Conservation (phyloP, 2,113 vertebrate species). For the Megatriorchis doriae region DNA sequence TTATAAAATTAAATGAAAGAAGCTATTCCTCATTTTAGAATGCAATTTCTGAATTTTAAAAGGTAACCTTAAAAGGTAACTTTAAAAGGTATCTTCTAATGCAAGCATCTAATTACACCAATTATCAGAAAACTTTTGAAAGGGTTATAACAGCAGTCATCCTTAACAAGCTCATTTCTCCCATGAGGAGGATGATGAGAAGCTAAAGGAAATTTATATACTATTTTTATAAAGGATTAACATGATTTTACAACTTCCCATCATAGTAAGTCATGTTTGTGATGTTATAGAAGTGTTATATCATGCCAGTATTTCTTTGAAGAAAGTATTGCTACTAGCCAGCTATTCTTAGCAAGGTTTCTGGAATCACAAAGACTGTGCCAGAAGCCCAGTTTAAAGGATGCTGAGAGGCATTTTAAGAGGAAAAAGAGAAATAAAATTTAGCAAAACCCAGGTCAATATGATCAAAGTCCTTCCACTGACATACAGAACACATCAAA, state of each 20-base stretch:
- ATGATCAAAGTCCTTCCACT: not conserved
- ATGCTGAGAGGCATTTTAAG: not conserved
- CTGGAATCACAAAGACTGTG: not conserved
- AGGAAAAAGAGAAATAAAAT: not conserved
- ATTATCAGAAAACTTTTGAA: not conserved
- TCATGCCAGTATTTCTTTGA: not conserved
- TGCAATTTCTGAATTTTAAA: not conserved
- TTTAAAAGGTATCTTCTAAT: not conserved
- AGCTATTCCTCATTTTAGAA: not conserved
- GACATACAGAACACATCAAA: not conserved
- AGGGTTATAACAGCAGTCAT: not conserved
- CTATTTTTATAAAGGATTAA: not conserved
- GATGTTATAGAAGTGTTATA: not conserved
- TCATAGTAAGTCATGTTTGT: not conserved
- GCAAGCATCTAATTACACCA: not conserved
- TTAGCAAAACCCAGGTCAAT: not conserved
- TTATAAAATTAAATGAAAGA: not conserved
- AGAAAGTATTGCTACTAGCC: not conserved
- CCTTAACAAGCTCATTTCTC: not conserved
- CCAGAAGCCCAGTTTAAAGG: not conserved
- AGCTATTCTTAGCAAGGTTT: constrained; percentile 37
- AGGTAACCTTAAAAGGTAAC: not conserved
- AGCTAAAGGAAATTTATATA: not conserved
- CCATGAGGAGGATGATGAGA: not conserved
- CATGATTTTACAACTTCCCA: not conserved